Conservation (phyloP, 2,797 vertebrate genomes). For the Xerus rutilus region DNA sequence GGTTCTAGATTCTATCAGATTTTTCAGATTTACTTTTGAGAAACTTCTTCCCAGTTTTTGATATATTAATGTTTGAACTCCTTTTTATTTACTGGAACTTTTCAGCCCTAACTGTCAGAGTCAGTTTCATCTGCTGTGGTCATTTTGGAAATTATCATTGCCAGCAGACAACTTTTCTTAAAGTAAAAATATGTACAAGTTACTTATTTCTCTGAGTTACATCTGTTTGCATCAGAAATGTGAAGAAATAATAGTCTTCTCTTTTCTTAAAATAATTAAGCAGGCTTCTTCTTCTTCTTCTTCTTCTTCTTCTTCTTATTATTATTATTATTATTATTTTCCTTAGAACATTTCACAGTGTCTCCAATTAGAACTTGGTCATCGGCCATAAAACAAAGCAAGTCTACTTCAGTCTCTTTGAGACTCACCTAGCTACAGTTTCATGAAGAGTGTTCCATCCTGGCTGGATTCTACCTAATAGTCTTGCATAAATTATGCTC, state of each 20-base stretch:
- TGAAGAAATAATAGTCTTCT: slow-evolving; percentile 40
- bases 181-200: slow-evolving; percentile 31
- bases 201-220: slow-evolving; percentile 20
- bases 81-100: not conserved
- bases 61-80: not conserved
- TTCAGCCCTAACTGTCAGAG: not conserved
- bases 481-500: not conserved
- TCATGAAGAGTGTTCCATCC: not conserved
- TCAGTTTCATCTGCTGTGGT: not conserved
- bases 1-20: not conserved
- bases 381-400: slow-evolving; percentile 33
- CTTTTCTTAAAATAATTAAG: not conserved
- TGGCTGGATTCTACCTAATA: not conserved
- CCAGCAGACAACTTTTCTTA: slow-evolving; percentile 22
- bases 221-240: slow-evolving; percentile 34
- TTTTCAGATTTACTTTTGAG: slow-evolving; percentile 43
- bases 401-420: slow-evolving; percentile 9
- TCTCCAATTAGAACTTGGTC: slow-evolving; percentile 29
- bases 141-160: slow-evolving; percentile 10
- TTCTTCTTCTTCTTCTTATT: no score
- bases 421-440: not conserved
- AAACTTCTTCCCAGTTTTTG: not conserved
- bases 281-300: not conserved
- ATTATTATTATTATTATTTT: not conserved
- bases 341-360: not conserved